Conservation (phyloP, 2,888 invertebrate species). For the Sminthurides aquaticus region DNA sequence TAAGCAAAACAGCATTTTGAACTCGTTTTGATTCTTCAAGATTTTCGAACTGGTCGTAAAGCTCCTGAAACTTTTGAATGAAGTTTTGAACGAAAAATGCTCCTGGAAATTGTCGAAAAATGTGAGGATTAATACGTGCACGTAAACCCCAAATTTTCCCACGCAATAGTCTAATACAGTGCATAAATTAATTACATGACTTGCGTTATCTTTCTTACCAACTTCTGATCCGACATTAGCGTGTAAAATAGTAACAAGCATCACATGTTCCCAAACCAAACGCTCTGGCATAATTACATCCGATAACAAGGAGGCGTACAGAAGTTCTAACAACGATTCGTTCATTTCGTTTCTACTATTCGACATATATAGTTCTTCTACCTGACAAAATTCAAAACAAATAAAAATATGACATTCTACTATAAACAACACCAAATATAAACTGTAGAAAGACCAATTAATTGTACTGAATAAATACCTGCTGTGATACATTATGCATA, state of each 20-base stretch:
- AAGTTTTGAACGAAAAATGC: conserved; percentile 75
- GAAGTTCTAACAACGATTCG: conserved; percentile 61
- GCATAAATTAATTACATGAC: not conserved
- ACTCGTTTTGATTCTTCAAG: conserved; percentile 56
- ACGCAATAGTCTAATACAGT: not conserved
- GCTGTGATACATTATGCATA: conserved; percentile 68
- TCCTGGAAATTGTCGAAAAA: conserved; percentile 50
- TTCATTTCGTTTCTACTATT: conserved; percentile 80
- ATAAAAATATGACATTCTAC: conserved; percentile 10
- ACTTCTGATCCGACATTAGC: conserved; percentile 87
- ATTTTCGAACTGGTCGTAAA: conserved; percentile 45
- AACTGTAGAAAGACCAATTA: too few species aligned
- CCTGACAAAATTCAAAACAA: conserved; percentile 48
- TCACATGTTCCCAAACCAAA: conserved; percentile 73
- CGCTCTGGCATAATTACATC: conserved; percentile 61
- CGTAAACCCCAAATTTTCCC: not conserved
- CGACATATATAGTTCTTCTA: conserved; percentile 70
- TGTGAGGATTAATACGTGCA: too few species aligned
- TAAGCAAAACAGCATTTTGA: conserved; percentile 69
- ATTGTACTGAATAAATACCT: conserved; percentile 46
- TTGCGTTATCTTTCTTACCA: conserved; percentile 51
- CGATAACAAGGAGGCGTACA: conserved; percentile 62
- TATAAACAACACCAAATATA: too few species aligned
- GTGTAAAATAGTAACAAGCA: conserved; percentile 74
- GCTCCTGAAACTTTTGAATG: conserved; percentile 47